These are phyloP conservation scores for Trididemnum clinides DNA, from an alignment of 23 tunicate genomes.

Conservation along the genomic window DNA sequence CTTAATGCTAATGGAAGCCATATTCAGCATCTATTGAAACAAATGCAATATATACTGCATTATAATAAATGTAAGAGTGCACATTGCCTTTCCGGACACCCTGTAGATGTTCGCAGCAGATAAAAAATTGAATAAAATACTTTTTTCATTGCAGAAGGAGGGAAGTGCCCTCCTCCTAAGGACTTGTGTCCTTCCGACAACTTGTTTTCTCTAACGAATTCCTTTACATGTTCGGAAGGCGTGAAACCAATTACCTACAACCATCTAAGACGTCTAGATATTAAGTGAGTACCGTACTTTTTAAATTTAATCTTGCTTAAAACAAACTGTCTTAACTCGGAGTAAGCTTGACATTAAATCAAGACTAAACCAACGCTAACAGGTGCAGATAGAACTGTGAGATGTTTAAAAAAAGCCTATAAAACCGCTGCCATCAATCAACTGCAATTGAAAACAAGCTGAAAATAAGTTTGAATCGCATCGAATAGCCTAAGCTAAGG, in stretches of 20 bases:
- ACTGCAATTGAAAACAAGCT: not conserved
- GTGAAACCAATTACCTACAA: not conserved
- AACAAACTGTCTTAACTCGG: not conserved
- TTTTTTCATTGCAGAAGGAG: not conserved
- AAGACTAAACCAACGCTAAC: too few species aligned
- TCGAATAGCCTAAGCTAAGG: too few species aligned
- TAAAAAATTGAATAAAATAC: not conserved
- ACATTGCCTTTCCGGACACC: too few species aligned
- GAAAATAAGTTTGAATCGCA: not conserved
- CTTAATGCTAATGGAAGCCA: too few species aligned
- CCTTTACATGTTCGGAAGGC: not conserved
- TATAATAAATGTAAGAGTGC: too few species aligned
- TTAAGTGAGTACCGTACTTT: not conserved
- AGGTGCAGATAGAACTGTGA: too few species aligned
- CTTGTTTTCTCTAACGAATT: not conserved
- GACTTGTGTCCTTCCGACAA: not conserved
- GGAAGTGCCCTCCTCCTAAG: not conserved
- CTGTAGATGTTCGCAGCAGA: not conserved
- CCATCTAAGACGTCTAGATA: not conserved
- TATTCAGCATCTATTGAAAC: too few species aligned
- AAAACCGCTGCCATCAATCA: too few species aligned
- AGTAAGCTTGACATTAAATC: too few species aligned
- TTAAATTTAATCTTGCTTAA: not conserved
- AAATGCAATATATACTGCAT: too few species aligned
- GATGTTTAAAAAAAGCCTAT: too few species aligned